Conservation (phyloP, 2,113 vertebrate genomes). For the Centropus unirufus region DNA sequence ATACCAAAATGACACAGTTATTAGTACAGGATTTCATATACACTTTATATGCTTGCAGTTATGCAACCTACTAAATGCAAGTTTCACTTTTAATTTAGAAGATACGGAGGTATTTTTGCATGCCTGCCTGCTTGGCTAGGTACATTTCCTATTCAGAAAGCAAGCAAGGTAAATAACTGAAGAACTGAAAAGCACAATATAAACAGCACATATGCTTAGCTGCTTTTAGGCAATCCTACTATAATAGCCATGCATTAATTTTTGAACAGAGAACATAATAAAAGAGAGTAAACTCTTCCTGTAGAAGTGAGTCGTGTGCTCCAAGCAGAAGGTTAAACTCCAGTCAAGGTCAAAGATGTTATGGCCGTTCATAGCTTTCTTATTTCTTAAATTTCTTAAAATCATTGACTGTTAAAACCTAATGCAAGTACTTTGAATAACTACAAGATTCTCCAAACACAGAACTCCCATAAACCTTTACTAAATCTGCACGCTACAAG, state of each 20-base stretch:
- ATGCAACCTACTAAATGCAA: background rate
- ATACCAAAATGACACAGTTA: background rate
- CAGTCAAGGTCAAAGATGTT: background rate
- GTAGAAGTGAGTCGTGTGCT: background rate
- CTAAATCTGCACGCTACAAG: fast-evolving
- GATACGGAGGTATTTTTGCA: background rate
- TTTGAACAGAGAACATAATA: background rate
- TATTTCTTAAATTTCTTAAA: background rate
- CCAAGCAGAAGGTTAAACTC: background rate
- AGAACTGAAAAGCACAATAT: background rate
- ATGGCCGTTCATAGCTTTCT: background rate
- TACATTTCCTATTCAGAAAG: background rate
- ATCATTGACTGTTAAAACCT: background rate
- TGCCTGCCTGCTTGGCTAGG: background rate
- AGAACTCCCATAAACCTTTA: background rate
- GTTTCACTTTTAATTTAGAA: background rate
- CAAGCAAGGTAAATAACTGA: background rate
- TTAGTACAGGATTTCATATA: background rate
- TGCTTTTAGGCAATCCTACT: background rate
- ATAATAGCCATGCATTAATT: background rate
- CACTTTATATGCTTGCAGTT: background rate
- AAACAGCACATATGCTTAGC: background rate
- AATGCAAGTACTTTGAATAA: background rate
- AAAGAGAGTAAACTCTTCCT: background rate
- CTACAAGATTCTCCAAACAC: background rate